phyloP scores from a whole-genome alignment of 1,140 invertebrate species.

The Cherax destructor region DNA sequence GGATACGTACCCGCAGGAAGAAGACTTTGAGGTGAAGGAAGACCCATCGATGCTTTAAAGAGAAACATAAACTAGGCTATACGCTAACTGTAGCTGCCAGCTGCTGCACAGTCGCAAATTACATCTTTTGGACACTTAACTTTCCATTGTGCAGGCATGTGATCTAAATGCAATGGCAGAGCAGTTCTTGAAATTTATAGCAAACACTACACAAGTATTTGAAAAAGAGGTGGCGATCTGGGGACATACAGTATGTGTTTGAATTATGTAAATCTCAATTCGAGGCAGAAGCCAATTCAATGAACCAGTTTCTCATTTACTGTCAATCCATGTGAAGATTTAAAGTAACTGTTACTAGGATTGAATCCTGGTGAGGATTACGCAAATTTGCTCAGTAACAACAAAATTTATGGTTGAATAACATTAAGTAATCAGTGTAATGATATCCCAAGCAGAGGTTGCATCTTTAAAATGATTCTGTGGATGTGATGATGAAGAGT shows the following conservation, averaged over 20 bases:
- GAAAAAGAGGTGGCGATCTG: not conserved
- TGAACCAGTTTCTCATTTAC: too few species aligned
- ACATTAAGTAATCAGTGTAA: too few species aligned
- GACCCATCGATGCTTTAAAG: conserved; percentile 55
- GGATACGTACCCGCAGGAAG: conserved; percentile 40
- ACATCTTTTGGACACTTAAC: not conserved
- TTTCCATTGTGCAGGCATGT: not conserved
- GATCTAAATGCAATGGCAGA: not conserved
- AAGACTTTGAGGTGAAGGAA: conserved; percentile 45
- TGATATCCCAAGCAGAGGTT: too few species aligned
- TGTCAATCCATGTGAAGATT: too few species aligned
- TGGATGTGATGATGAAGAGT: too few species aligned
- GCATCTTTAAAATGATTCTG: too few species aligned
- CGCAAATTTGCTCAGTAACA: too few species aligned
- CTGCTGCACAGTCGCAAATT: not conserved
- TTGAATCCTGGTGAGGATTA: too few species aligned
- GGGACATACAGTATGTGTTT: not conserved
- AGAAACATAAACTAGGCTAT: conserved; percentile 36
- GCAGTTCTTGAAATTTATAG: not conserved
- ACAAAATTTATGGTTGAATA: too few species aligned
- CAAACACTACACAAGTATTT: not conserved
- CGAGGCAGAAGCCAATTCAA: too few species aligned
- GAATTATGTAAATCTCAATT: too few species aligned
- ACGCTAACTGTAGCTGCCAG: not conserved
- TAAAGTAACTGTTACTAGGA: too few species aligned